phyloP scores from a whole-genome alignment of 1,140 invertebrate species.

The Drosophila ohnishii region DNA sequence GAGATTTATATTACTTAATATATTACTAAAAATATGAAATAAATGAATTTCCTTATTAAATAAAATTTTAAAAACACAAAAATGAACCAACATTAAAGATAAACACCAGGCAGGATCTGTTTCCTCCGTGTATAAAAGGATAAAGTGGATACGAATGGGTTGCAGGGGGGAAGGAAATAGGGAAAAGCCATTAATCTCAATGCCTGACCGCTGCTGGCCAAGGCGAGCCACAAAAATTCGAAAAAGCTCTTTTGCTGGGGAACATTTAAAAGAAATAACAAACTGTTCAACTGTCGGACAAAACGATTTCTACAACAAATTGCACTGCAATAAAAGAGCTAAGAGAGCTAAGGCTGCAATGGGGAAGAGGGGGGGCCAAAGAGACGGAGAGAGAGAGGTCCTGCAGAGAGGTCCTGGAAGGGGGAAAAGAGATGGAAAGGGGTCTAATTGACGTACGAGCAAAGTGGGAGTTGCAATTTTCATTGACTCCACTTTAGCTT shows the following conservation, averaged over 20 bases:
- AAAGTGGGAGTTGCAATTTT: conserved; percentile 82
- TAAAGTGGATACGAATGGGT: neutral
- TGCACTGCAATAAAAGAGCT: conserved; percentile 79
- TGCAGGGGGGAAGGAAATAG: neutral
- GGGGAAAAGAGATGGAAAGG: conserved; percentile 11
- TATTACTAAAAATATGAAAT: neutral
- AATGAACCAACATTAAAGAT: too few species aligned
- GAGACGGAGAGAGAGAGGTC: conserved; percentile 33
- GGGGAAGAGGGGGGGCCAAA: conserved; percentile 11
- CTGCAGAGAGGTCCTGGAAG: conserved; percentile 28
- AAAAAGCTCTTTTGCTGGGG: conserved; percentile 74
- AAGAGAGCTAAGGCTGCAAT: conserved; percentile 41
- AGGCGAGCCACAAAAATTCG: conserved; percentile 71
- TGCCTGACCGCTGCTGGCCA: conserved; percentile 61
- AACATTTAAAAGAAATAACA: conserved; percentile 82
- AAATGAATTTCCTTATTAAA: too few species aligned
- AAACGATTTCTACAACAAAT: conserved; percentile 83
- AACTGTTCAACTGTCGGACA: conserved; percentile 82
- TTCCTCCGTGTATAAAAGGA: neutral
- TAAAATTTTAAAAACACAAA: too few species aligned
- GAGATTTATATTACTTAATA: neutral
- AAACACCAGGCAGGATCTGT: too few species aligned
- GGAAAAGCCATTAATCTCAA: conserved; percentile 41
- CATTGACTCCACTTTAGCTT: conserved; percentile 81
- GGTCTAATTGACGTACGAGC: conserved; percentile 82